Evolutionary conservation across 92 coral and sea anemone species (phyloP).

Genomic region (Pocillopora meandrina): DNA sequence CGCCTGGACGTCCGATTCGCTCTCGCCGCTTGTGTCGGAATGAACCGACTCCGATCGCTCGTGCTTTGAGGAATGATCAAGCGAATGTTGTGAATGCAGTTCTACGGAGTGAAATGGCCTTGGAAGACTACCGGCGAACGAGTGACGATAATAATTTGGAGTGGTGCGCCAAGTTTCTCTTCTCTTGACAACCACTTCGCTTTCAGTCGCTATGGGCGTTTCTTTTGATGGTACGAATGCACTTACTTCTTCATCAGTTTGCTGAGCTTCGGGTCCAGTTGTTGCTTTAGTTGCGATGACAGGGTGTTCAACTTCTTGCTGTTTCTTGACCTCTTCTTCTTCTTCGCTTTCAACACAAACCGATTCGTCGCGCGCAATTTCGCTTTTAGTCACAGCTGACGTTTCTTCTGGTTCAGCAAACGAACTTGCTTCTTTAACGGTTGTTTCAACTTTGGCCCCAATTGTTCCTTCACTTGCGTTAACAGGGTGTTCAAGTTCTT

Average conservation of each 20-base stretch:
- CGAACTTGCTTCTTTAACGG: neutral
- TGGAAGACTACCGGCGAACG: slow-evolving; percentile 58
- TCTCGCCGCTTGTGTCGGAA: slow-evolving; percentile 33
- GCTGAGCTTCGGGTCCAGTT: neutral
- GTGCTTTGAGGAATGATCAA: slow-evolving; percentile 2
- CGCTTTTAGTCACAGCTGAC: neutral
- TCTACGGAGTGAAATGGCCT: slow-evolving; percentile 47
- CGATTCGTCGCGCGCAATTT: neutral
- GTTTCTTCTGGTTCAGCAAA: neutral
- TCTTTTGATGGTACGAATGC: neutral
- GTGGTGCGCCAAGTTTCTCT: slow-evolving; percentile 36
- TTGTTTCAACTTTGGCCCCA: neutral
- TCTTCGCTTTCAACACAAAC: slow-evolving; percentile 5
- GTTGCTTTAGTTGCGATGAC: neutral
- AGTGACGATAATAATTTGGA: slow-evolving; percentile 63
- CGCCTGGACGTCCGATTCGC: slow-evolving; percentile 13
- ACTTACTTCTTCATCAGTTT: neutral
- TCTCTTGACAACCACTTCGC: slow-evolving; percentile 19
- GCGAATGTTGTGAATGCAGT: slow-evolving; percentile 20
- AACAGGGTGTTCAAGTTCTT: slow-evolving; percentile 2
- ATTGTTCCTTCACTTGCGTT: neutral
- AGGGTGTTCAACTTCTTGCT: slow-evolving; percentile 3
- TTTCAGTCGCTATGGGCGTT: no score
- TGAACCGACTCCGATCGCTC: slow-evolving; percentile 34
- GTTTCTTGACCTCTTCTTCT: neutral